Evolutionary conservation across 1,140 invertebrate genomes (phyloP).

Genomic region (Caenorhabditis tropicalis): DNA sequence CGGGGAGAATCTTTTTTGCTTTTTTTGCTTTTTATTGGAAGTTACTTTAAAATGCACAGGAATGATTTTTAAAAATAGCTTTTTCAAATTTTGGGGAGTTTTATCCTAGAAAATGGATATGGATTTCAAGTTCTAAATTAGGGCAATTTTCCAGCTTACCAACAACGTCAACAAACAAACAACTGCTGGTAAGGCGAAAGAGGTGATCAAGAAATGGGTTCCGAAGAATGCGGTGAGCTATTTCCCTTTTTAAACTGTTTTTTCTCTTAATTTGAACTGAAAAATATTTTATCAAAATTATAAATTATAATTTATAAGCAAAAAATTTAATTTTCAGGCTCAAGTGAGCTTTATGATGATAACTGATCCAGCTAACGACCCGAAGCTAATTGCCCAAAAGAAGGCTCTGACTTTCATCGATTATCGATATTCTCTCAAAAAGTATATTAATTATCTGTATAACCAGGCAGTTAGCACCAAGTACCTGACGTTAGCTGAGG

Average conservation of each 20-base stretch:
- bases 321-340: too few relatives aligned
- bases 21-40: background rate
- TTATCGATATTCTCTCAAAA: background rate
- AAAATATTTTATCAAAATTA: too few relatives aligned
- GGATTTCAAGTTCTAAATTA: too few relatives aligned
- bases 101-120: too few relatives aligned
- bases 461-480: background rate
- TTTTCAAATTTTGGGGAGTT: too few relatives aligned
- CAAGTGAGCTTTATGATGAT: too few relatives aligned
- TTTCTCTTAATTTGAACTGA: too few relatives aligned
- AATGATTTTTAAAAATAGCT: too few relatives aligned
- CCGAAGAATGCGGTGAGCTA: background rate
- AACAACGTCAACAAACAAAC: slow-evolving; percentile 8
- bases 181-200: background rate
- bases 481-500: background rate
- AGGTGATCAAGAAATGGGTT: background rate
- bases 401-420: background rate
- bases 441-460: background rate
- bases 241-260: too few relatives aligned
- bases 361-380: too few relatives aligned
- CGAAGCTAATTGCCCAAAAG: background rate
- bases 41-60: too few relatives aligned
- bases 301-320: too few relatives aligned
- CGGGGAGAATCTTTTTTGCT: slow-evolving; percentile 30
- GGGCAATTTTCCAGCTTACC: background rate